A percentile compares a stretch with the other conserved stretches of the same genome.
phyloP scores from a whole-genome alignment of 1,140 invertebrate species.

The Drosophila nannoptera region DNA sequence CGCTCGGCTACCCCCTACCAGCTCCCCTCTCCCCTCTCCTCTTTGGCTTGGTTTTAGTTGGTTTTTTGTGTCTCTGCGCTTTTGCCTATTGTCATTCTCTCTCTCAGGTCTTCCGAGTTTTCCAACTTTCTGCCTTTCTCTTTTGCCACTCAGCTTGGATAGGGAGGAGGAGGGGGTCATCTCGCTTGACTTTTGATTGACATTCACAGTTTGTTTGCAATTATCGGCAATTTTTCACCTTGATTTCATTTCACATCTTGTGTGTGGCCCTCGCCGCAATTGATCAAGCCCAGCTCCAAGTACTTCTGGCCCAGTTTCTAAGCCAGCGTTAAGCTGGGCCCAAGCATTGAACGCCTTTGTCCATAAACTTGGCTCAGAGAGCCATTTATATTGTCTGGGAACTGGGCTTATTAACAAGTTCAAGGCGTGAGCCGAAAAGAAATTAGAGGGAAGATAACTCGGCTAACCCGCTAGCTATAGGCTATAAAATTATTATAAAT shows the following conservation, averaged over 20 bases:
- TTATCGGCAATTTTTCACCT: slow-evolving; percentile 63
- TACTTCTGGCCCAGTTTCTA: slow-evolving; percentile 50
- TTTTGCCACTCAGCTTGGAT: slow-evolving; percentile 65
- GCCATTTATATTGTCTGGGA: not conserved
- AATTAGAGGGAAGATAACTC: no score
- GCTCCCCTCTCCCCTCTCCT: not conserved
- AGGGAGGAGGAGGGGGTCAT: not conserved
- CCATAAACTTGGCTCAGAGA: no score
- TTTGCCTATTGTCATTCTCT: slow-evolving; percentile 47
- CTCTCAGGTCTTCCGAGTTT: slow-evolving; percentile 14
- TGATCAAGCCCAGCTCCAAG: slow-evolving; percentile 50
- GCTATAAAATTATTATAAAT: no score
- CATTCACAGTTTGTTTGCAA: slow-evolving; percentile 70
- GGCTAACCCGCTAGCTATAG: no score
- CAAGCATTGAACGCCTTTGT: no score
- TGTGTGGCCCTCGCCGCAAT: slow-evolving; percentile 55
- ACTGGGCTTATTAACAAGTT: slow-evolving; percentile 51
- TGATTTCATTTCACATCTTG: slow-evolving; percentile 55
- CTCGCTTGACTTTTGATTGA: slow-evolving; percentile 70
- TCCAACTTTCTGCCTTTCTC: slow-evolving; percentile 59
- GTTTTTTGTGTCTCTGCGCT: slow-evolving; percentile 16
- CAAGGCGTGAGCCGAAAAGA: slow-evolving; percentile 35
- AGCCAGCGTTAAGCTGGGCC: slow-evolving; percentile 27
- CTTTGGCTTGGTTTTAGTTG: not conserved
- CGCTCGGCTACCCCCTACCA: not conserved